phyloP scores from a whole-genome alignment of 2,888 invertebrate genomes.

The Xylota sylvarum region DNA sequence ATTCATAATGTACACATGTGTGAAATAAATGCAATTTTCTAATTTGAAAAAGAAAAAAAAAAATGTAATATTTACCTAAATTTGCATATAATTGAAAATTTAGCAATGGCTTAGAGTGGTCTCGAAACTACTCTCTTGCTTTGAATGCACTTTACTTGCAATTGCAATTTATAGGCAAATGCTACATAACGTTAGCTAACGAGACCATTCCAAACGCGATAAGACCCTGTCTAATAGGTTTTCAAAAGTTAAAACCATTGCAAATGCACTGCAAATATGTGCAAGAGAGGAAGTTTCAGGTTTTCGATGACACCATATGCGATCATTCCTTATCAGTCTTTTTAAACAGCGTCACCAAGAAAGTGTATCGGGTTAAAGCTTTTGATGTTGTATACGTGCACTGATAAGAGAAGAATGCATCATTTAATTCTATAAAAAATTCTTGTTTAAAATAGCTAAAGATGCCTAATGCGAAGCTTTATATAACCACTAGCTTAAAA shows the following conservation, averaged over 20 bases:
- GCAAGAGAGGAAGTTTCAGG: neutral
- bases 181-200: conserved; percentile 82
- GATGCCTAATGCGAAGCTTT: too few relatives aligned
- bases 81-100: conserved; percentile 83
- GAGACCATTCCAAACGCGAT: conserved; percentile 85
- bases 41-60: conserved; percentile 12
- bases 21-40: too few relatives aligned
- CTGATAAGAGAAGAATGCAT: neutral
- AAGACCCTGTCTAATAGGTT: conserved; percentile 79
- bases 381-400: neutral
- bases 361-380: conserved; percentile 8
- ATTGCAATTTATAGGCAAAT: conserved; percentile 78
- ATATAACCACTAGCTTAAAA: too few relatives aligned
- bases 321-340: conserved; percentile 19
- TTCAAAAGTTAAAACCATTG: conserved; percentile 39
- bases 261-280: conserved; percentile 15
- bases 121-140: conserved; percentile 83
- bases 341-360: neutral
- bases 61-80: conserved; percentile 75
- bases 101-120: conserved; percentile 84
- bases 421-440: neutral
- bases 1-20: too few relatives aligned
- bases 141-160: conserved; percentile 72
- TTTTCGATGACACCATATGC: neutral
- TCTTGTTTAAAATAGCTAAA: too few relatives aligned